Base-by-base conservation (phyloP, 2,113 vertebrate species). In the Scomber japonicus region DNA sequence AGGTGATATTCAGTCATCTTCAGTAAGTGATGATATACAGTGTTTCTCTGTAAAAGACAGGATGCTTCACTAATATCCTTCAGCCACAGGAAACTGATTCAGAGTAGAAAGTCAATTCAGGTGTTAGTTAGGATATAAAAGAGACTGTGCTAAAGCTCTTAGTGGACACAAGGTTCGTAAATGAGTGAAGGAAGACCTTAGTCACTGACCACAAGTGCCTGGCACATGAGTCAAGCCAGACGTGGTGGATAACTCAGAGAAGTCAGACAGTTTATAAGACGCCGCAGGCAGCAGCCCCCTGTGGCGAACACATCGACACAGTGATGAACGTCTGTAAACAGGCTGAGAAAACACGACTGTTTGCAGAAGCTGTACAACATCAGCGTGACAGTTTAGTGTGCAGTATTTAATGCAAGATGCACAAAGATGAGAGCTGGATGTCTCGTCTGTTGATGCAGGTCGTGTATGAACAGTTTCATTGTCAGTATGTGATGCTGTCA, bases 151-250 rank as follows among this genome's bases (percentile, higher is more conserved):
- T 78, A 40, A 3, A 35, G 65, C 61, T 72, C 15, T 46, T 40
- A 2, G 49, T 53, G 51, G 72, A 82, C 50, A 48, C 78, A 57
- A 69, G 71, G 88, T 71, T 75, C 81, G 67, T 35, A 54, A 60
- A 50, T 27, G 17, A 65, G 60, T 3, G 21, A 74, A 83, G 65
- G 80, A 90, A 63, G 79, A 70, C 81, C 72, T 94, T 90, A 92
- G 88, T 93, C 91, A 93, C 84, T 84, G 82, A 92, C 91, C 92
- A 75, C 90, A 90, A 69, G 71, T 45, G 2, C 60, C 75, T 83
- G 89, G 81, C 65, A 7, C 77, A 73, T 93, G 91, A 92, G 83
- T 88, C 83, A 93, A 81, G 27, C 87, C 87, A 92, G 93, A 93
- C 91, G 54, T 82, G 85, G 82, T 76, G 86, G 86, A 78, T 70